Evolutionary conservation across 2,888 invertebrate genomes (phyloP), one percentile per base, ranked within the genome.

Genomic region (Teleogryllus oceanicus): DNA sequence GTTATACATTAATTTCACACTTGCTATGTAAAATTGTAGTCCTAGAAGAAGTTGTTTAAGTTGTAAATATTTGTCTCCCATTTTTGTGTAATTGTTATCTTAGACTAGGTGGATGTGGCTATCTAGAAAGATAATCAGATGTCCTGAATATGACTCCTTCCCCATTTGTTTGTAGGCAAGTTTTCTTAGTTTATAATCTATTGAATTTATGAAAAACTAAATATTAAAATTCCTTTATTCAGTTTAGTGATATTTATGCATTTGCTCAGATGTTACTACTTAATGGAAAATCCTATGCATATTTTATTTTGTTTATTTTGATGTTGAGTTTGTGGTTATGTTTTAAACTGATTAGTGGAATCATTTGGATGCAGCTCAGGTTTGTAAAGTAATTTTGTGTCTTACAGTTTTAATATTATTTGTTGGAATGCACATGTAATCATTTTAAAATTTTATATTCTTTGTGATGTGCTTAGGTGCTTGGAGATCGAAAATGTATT

Each of bases 261-360:
- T 79, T 77, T 79, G 79, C 79, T 79, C 77, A 79, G 49, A 75
- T 21, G 13, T 76, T 78, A 13, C 18, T 74, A 51, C 74, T 37
- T 74, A 74, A 18, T 78, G 62, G 62, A 62, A 62, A 62, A 62
- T 18, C 62, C 62, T 62, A 18, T n/a, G n/a, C n/a, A 18, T 62
- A 62, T 62, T 13, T 62, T 62, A 18, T 62, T 62, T 62, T 62
- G 16, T 62, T 62, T 37, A 37, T n/a, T 62, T 62, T 62, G 62
- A 18, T 62, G 13, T n/a, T n/a, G n/a, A 62, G 37, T 37, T 62
- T 62, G n/a, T 62, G 13, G 13, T 62, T 62, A 62, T 62, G 62
- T 62, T 62, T n/a, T 62, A 62, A 62, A 18, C 13, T 62, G n/a
- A 18, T 62, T 62, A 62, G 62, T n/a, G 62, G 62, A 62, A 62